Base-by-base conservation (phyloP, 2,797 vertebrate genomes). In the Muraenolepis orangiensis region DNA sequence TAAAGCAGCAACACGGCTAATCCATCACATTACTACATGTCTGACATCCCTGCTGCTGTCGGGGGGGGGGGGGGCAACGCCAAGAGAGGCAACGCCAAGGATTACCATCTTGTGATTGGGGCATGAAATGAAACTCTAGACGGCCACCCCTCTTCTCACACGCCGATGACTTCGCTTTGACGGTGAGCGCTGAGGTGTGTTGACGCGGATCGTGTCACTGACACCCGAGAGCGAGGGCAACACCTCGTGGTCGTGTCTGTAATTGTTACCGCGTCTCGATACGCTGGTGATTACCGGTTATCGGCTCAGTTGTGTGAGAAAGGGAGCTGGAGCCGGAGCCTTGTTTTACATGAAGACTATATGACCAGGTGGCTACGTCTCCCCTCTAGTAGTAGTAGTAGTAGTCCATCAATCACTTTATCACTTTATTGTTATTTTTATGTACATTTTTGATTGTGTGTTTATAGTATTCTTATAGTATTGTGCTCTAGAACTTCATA, bases 141-240 rank as follows among this genome's bases (percentile, higher is more conserved):
- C 76, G 64, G n/a, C n/a, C n/a, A n/a, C n/a, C n/a, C n/a, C 57
- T 76, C 74, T 68, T 40, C 76, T 77, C 71, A 81, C 72, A 76
- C 78, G 72, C 66, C 29, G 64, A 72, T 75, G 82, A 82, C 81
- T 46, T n/a, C n/a, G 61, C 74, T 26, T 67, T 77, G 81, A 83
- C 82, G 77, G 77, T 82, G 85, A 80, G 82, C 73, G 73, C 75
- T 78, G 75, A 30, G 75, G 83, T 74, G 81, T 82, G 81, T 79
- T 77, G 77, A 78, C 72, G 82, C 74, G 83, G 86, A 85, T 88
- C 74, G 20, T 78, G 82, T 87, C 76, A 71, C 84, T 76, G 81
- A 83, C 87, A 89, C 80, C 79, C 66, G 80, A 83, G 81, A 80
- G 84, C 84, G 81, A 79, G 77, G 42, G 74, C 76, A 77, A 86